A percentile compares a stretch with the other conserved stretches of the same genome.
Evolutionary conservation across 2,113 vertebrate genomes (phyloP).

Genomic region (Thryonomys swinderianus): DNA sequence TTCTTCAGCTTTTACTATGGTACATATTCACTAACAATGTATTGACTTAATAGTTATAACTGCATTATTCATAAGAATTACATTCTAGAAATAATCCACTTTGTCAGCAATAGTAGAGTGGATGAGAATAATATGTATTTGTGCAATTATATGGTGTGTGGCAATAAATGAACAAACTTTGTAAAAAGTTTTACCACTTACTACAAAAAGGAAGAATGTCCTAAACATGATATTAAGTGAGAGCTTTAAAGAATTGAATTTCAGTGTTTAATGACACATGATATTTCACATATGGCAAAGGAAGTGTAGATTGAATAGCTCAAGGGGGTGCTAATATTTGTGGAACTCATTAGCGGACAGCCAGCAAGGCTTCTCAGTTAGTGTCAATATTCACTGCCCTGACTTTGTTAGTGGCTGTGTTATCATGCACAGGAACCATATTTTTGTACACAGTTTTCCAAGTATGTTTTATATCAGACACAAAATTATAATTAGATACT

Average conservation of each 20-base stretch:
- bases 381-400: background rate
- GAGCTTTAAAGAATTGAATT: background rate
- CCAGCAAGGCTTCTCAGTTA: background rate
- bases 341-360: background rate
- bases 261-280: background rate
- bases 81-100: background rate
- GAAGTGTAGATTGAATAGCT: no score
- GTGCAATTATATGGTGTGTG: background rate
- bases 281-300: background rate
- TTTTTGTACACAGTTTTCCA: background rate
- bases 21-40: background rate
- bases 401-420: background rate
- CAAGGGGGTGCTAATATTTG: background rate
- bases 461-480: background rate
- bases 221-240: background rate
- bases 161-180: background rate
- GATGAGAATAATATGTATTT: background rate
- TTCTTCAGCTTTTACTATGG: background rate
- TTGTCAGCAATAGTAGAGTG: background rate
- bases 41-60: background rate
- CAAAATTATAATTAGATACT: background rate
- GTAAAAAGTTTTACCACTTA: background rate
- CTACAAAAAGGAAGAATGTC: background rate
- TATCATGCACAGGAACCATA: background rate
- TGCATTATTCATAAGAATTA: background rate